A percentile compares a stretch with the other conserved stretches of the same genome.
phyloP scores from a whole-genome alignment of 2,888 invertebrate species.

The Heliconius ismenius region DNA sequence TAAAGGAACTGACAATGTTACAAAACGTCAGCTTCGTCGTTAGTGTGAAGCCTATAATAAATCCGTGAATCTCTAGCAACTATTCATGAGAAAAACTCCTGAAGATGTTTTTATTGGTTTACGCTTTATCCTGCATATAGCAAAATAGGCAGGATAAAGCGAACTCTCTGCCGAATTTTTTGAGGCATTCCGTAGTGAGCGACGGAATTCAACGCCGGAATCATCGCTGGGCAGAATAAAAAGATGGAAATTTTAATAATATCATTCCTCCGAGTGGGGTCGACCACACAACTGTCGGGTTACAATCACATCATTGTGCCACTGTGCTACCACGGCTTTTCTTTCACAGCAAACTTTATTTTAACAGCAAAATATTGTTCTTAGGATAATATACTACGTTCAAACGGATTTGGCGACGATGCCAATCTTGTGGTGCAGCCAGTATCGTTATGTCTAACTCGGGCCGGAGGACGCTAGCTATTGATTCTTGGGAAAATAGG shows the following conservation, averaged over 20 bases:
- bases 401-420: constrained; percentile 24
- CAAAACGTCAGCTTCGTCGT: constrained; percentile 58
- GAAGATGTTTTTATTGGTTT: constrained; percentile 45
- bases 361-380: background rate
- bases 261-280: background rate
- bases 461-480: constrained; percentile 44
- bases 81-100: constrained; percentile 68
- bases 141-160: background rate
- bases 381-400: too few relatives aligned
- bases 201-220: too few relatives aligned
- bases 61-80: constrained; percentile 55
- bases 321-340: background rate
- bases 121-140: background rate
- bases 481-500: constrained; percentile 57
- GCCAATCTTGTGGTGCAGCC: constrained; percentile 11
- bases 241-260: background rate
- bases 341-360: constrained; percentile 50
- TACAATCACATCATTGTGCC: background rate
- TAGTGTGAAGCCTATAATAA: constrained; percentile 64
- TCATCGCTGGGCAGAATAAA: too few relatives aligned
- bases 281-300: background rate
- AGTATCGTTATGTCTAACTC: constrained; percentile 38
- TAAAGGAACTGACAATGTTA: constrained; percentile 67
- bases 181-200: background rate
- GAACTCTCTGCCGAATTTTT: rapidly evolving